Evolutionary conservation across 2,113 vertebrate genomes (phyloP).

Genomic region (Apodemus sylvaticus): DNA sequence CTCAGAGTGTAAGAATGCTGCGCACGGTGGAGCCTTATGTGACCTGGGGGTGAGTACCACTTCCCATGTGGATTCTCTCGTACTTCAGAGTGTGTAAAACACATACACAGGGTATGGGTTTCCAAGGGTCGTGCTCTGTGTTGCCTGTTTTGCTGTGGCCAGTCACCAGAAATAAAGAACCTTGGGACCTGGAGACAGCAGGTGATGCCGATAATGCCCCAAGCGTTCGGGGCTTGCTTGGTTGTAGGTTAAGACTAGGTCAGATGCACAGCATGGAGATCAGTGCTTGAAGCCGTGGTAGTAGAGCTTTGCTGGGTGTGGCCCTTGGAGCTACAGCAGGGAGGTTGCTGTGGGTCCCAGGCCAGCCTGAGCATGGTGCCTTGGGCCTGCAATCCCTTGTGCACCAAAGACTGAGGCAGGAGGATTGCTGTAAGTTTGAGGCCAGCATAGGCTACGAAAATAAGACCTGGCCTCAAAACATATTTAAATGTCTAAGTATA

Average conservation of each 20-base stretch:
- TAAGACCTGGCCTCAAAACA: neutral
- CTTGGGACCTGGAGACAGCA: neutral
- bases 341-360: neutral
- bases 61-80: neutral
- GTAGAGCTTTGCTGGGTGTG: neutral
- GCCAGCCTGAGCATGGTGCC: neutral
- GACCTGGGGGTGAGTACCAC: constrained; percentile 93
- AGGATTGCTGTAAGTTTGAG: neutral
- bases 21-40: constrained; percentile 93
- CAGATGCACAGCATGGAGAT: neutral
- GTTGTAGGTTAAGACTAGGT: neutral
- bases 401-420: neutral
- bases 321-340: neutral
- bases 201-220: neutral
- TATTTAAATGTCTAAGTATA: neutral
- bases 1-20: constrained; percentile 87
- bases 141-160: neutral
- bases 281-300: neutral
- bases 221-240: neutral
- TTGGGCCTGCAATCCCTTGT: neutral
- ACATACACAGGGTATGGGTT: neutral
- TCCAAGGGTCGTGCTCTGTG: neutral
- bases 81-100: neutral
- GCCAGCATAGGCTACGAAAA: neutral
- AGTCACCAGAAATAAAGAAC: neutral